phyloP scores from a whole-genome alignment of 2,113 vertebrate genomes.

The Callorhinus ursinus region DNA sequence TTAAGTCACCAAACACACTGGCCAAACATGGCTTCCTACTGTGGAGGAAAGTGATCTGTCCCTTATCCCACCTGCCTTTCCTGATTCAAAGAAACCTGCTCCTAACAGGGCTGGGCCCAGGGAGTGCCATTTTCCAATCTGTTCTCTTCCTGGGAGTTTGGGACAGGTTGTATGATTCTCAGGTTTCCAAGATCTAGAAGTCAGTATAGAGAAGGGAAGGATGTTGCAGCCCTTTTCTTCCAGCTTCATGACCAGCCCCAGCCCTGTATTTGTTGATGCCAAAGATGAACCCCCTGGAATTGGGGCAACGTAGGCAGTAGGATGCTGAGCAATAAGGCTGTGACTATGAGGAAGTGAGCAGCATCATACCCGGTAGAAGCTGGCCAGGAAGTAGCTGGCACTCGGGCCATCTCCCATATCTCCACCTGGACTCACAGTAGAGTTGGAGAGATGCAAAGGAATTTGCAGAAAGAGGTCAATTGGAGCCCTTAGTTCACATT shows the following conservation, averaged over 20 bases:
- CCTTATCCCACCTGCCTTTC: background rate
- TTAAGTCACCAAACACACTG: constrained; percentile 33
- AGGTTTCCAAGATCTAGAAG: constrained; percentile 21
- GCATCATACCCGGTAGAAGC: constrained; percentile 96
- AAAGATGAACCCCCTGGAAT: constrained; percentile 94
- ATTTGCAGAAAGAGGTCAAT: constrained; percentile 94
- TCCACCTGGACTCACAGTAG: constrained; percentile 89
- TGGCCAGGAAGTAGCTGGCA: constrained; percentile 93
- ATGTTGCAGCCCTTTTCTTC: constrained; percentile 35
- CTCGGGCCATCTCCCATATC: background rate
- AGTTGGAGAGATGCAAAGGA: constrained; percentile 95
- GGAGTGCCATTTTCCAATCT: constrained; percentile 10
- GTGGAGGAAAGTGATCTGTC: background rate
- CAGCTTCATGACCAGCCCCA: background rate
- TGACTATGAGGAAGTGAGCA: constrained; percentile 93
- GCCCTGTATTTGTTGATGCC: constrained; percentile 94
- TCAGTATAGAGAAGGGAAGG: background rate
- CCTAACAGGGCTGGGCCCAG: background rate
- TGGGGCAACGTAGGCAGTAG: constrained; percentile 94
- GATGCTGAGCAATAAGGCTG: constrained; percentile 91
- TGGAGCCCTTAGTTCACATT: constrained; percentile 95
- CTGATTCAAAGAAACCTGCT: constrained; percentile 49
- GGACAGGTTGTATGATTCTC: constrained; percentile 10
- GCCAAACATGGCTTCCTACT: constrained; percentile 29
- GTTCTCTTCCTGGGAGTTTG: constrained; percentile 34